Base-by-base conservation (phyloP, 2,797 vertebrate species). In the Numenius phaeopus region DNA sequence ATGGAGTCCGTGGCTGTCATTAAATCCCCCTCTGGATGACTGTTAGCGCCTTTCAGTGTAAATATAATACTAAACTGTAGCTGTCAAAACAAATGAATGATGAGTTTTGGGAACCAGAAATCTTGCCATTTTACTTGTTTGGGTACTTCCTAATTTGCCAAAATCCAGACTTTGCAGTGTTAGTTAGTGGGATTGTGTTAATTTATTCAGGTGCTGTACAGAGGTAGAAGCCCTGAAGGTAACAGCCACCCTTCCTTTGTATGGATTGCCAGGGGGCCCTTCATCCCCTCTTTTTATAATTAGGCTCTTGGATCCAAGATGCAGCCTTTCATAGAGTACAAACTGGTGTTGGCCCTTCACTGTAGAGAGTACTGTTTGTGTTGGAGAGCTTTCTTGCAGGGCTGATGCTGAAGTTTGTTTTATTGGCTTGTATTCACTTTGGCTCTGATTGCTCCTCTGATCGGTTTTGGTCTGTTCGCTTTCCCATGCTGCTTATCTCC, bases 401-500 rank as follows among this genome's bases (percentile, higher is more conserved):
- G 14, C 66, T 92, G 46, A 27, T 72, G 75, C 55, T 92, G 84
- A 82, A 82, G 67, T 62, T 91, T 90, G 14, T 70, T 87, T 39
- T 89, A 1, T 11, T 85, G 67, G 59, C 71, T 83, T 85, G 34
- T 80, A 12, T 54, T 94, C 42, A 8, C 22, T 71, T 83, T 87
- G 70, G 70, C 66, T 93, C 69, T 18, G 2, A 26, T 62, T 0
- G 0, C 40, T 87, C 14, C 55, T 90, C 65, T 73, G 66, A 54
- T 86, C 44, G 30, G 27, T 81, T 90, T 78, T 81, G 61, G 24
- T 88, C 46, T 67, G 9, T 71, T 32, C 52, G 16, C 84, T 84
- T 90, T 87, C 37, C 64, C 11, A 10, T 58, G 70, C 46, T 90
- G 59, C 93, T 96, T 96, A 14, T 84, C 66, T 91, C 76, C 32